These are phyloP conservation scores for Thryonomys swinderianus DNA, from an alignment of 2,113 vertebrate genomes.

Conservation along the genomic window DNA sequence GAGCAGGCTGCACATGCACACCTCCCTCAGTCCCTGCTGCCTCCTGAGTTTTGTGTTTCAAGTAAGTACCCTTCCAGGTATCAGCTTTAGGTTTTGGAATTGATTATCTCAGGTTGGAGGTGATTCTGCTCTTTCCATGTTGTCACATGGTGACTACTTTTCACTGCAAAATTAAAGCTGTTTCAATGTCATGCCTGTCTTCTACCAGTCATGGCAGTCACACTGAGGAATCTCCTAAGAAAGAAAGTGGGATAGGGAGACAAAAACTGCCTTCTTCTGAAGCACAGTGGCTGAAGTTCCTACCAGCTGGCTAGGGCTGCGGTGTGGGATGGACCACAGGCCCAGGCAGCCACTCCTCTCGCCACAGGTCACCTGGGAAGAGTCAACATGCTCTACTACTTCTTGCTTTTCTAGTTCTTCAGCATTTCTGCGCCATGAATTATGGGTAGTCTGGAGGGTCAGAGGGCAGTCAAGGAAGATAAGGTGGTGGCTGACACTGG, in stretches of 20 bases:
- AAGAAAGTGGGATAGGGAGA: too few relatives aligned
- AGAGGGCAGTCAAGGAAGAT: not conserved
- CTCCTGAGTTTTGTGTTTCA: not conserved
- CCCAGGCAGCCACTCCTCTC: not conserved
- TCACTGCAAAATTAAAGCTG: too few relatives aligned
- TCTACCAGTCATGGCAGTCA: too few relatives aligned
- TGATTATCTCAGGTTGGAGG: constrained; percentile 15
- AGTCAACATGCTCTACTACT: not conserved
- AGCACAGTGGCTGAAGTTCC: not conserved
- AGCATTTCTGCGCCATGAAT: not conserved
- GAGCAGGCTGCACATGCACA: not conserved
- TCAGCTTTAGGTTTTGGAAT: constrained; percentile 40
- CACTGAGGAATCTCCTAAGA: too few relatives aligned
- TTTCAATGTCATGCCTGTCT: too few relatives aligned
- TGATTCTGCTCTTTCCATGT: constrained; percentile 58
- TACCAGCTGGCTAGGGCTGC: too few relatives aligned
- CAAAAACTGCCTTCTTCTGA: not conserved
- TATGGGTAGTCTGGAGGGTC: not conserved
- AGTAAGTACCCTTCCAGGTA: not conserved
- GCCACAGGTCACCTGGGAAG: not conserved
- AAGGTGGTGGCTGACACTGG: not conserved
- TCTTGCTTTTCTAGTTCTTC: not conserved
- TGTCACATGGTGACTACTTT: not conserved
- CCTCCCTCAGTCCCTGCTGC: not conserved
- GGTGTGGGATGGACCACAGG: not conserved